These are phyloP conservation scores for Leucophora obtusa DNA, from an alignment of 2,888 invertebrate species.

Conservation along the genomic window DNA sequence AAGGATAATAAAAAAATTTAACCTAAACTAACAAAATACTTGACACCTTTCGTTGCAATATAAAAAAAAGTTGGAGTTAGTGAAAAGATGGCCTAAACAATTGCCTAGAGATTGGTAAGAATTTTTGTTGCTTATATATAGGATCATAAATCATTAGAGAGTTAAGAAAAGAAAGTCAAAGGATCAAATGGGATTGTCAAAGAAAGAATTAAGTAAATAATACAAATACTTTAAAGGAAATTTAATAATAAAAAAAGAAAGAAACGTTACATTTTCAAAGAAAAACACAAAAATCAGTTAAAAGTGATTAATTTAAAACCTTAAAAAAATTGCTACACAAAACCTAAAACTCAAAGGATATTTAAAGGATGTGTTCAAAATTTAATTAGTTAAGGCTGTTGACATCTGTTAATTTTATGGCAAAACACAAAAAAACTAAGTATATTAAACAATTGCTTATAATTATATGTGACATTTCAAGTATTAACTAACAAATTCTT, in stretches of 20 bases:
- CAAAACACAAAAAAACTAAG: neutral
- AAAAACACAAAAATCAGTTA: neutral
- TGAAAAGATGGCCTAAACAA: constrained; percentile 46
- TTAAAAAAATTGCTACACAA: neutral
- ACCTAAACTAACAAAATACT: constrained; percentile 55
- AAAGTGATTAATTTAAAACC: constrained; percentile 15
- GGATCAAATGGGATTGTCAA: constrained; percentile 48
- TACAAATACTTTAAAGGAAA: constrained; percentile 27
- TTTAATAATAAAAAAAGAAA: neutral
- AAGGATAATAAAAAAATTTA: constrained; percentile 42
- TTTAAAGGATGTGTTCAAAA: constrained; percentile 65
- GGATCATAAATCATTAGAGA: constrained; percentile 60
- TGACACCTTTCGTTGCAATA: constrained; percentile 63
- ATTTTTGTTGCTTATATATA: constrained; percentile 20
- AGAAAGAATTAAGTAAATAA: constrained; percentile 12
- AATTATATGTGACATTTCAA: constrained; percentile 31
- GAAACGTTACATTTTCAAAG: too few relatives aligned
- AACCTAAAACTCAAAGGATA: neutral
- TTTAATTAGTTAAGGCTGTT: constrained; percentile 72
- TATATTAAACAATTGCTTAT: constrained; percentile 44
- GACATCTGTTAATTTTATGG: constrained; percentile 66
- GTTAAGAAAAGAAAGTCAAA: constrained; percentile 63
- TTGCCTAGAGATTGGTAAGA: constrained; percentile 41
- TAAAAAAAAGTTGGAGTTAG: constrained; percentile 12
- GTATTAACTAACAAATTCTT: constrained; percentile 6